phyloP scores from a whole-genome alignment of 2,113 vertebrate species.

The Donacobius atricapilla region DNA sequence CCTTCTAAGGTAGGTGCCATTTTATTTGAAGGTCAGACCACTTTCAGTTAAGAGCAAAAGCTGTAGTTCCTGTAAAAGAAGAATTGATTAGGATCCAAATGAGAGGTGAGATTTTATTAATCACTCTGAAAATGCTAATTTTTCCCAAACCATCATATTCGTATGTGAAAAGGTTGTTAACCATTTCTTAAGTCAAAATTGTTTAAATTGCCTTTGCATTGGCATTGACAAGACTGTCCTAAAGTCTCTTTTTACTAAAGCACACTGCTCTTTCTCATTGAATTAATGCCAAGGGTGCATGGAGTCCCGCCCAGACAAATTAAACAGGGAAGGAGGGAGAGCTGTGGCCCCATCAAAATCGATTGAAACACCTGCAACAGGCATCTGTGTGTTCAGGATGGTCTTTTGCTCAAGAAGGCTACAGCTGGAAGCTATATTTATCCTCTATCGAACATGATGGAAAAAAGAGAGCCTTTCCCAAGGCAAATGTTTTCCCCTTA shows the following conservation, averaged over 20 bases:
- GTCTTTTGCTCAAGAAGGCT: background rate
- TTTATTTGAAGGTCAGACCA: background rate
- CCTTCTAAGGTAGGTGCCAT: background rate
- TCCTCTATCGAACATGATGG: background rate
- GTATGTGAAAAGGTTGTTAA: background rate
- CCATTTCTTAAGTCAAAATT: background rate
- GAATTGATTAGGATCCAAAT: slow-evolving; percentile 10
- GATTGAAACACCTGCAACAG: background rate
- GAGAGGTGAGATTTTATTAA: background rate
- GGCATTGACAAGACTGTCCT: background rate
- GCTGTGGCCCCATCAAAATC: background rate
- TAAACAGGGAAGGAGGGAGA: background rate
- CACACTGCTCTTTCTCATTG: background rate
- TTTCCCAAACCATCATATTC: background rate
- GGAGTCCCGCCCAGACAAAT: background rate
- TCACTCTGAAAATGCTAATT: background rate
- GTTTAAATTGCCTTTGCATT: background rate
- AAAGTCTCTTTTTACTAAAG: background rate
- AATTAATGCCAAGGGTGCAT: background rate
- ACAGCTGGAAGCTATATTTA: background rate
- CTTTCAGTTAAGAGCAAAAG: slow-evolving; percentile 1
- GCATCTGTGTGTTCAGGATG: background rate
- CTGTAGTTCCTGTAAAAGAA: background rate
- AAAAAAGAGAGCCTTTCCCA: background rate
- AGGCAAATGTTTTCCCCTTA: background rate